Evolutionary conservation across 2,113 vertebrate genomes (phyloP), one percentile per base, ranked within the genome.

Genomic region (Caranx melampygus): DNA sequence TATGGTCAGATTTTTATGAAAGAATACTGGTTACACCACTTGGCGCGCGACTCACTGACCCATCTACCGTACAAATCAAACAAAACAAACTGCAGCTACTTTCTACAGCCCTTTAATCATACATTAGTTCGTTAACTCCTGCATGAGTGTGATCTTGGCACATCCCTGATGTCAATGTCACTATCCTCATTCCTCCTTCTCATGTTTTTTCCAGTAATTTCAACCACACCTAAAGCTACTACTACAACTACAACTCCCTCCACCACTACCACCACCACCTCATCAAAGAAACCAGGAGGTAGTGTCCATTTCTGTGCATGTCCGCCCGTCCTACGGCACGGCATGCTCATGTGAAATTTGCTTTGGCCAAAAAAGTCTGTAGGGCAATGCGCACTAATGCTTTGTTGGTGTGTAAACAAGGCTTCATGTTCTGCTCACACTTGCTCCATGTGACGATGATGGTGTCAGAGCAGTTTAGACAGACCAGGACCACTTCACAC

Each of bases 271-370:
- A 79, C 33, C 1, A 40, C 77, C 1, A 54, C 68, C 3, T 4
- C 6, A 47, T 5, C 51, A 20, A 31, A n/a, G 21, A 34, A 11
- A 49, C 61, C 70, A 44, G 0, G 26, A 70, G 83, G 83, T 90
- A 86, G 6, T 62, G 54, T 75, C 35, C 10, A 42, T 7, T 1
- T 47, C 66, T 3, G 65, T 35, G 4, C 9, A 61, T 6, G n/a
- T 26, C 0, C n/a, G 40, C n/a, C 5, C 57, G 3, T 1, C 5
- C 5, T 15, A 26, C 10, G 9, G n/a, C n/a, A 2, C 59, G 10
- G n/a, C n/a, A 2, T 59, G 10, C 49, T 58, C 8, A 11, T 13
- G 51, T 65, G 6, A 4, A 57, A 12, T 21, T 54, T 8, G 0
- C 33, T 15, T 64, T 2, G 49, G 45, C 45, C 45, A 47, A 47